Evolutionary conservation across 2,797 vertebrate genomes (phyloP), one percentile per base, ranked within the genome.

Genomic region (Sarcophilus harrisii): DNA sequence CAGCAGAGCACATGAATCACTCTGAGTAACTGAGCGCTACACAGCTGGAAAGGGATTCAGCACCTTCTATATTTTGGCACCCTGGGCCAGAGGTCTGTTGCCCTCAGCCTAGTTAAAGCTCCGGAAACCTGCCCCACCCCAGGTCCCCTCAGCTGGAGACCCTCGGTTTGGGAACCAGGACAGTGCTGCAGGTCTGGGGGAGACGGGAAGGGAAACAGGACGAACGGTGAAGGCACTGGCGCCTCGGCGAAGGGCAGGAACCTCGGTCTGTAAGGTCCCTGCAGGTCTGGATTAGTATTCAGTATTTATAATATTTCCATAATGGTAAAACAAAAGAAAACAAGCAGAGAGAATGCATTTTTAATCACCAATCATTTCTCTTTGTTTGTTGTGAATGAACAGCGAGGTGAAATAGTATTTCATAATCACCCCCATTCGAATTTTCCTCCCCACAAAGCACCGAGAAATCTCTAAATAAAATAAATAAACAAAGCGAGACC

Each of bases 281-380:
- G 95, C 98, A 98, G 98, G 99, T 98, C 98, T 98, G 98, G 97
- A 98, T 99, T 99, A 99, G 98, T 99, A 99, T 99, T 99, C 99
- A 97, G 98, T 98, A 98, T 98, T 99, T 98, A 98, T 99, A 99
- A 99, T 99, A 99, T 99, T 98, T 98, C 98, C 98, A 99, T 99
- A 99, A 99, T 99, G 98, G 98, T 98, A 98, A 99, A 99, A 99
- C 99, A 99, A 99, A 99, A 98, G 98, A 99, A 99, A 99, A 99
- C 99, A 99, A 99, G 98, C 98, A 96, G 97, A 98, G 98, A 99
- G 99, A 99, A 99, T 99, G 98, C 98, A 99, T 99, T 98, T 99
- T 99, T 99, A 99, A 99, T 99, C 99, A 99, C 99, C 99, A 99
- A 99, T 99, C 99, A 99, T 99, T 99, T 98, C 98, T 98, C 98